These are phyloP conservation scores for Aldabrachelys gigantea DNA, from an alignment of 2,113 vertebrate genomes.

Conservation along the genomic window DNA sequence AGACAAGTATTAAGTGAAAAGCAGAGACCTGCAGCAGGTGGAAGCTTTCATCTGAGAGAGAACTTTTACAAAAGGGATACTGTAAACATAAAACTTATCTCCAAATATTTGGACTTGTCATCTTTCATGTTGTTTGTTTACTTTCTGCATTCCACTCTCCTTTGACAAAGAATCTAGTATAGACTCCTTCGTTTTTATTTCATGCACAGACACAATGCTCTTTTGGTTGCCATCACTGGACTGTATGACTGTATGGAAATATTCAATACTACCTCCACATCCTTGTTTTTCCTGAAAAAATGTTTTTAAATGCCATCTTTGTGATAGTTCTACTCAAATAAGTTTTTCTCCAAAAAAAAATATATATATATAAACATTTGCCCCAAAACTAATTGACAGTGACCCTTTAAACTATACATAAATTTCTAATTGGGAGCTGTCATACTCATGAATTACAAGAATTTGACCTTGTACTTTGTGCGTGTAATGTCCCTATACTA, in stretches of 20 bases:
- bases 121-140: rapidly evolving
- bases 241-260: background rate
- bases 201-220: background rate
- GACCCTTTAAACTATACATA: conserved; percentile 7
- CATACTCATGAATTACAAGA: conserved; percentile 51
- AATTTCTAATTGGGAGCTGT: conserved; percentile 41
- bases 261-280: background rate
- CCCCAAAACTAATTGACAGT: conserved; percentile 25
- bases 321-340: background rate
- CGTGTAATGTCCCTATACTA: background rate
- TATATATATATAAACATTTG: background rate
- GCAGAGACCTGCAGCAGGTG: background rate
- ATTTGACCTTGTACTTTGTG: conserved; percentile 57
- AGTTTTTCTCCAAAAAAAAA: background rate
- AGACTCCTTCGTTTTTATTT: background rate
- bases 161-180: background rate
- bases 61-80: background rate
- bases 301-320: background rate
- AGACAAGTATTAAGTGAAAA: background rate
- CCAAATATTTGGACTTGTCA: background rate
- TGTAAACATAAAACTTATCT: background rate
- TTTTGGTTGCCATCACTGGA: background rate
- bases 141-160: background rate
- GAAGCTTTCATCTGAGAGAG: background rate
- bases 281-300: background rate